Conservation (phyloP, 2,888 invertebrate genomes). For the Brachynemurus nebulosus region DNA sequence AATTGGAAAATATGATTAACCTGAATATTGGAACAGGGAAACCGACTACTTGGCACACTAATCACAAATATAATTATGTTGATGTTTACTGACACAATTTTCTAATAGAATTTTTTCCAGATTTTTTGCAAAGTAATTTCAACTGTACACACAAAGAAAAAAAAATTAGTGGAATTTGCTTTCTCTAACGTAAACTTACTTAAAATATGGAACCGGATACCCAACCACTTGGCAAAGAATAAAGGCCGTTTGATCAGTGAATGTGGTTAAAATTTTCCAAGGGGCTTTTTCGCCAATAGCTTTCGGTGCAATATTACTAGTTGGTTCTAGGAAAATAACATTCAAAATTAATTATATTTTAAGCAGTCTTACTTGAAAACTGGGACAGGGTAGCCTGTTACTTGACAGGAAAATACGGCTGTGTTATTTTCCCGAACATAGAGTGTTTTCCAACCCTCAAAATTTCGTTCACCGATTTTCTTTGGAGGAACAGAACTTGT, state of each 20-base stretch:
- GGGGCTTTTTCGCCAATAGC: slow-evolving; percentile 32
- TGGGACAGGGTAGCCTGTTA: slow-evolving; percentile 55
- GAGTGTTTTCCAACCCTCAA: slow-evolving; percentile 44
- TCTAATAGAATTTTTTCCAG: not conserved
- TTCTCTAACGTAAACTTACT: slow-evolving; percentile 40
- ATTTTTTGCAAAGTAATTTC: not conserved
- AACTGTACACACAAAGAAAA: too few relatives aligned
- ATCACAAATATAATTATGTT: slow-evolving; percentile 35
- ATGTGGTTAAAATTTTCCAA: slow-evolving; percentile 22
- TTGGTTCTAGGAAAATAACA: slow-evolving; percentile 49
- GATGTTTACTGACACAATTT: not conserved
- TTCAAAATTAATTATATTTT: too few relatives aligned
- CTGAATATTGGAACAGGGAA: slow-evolving; percentile 56
- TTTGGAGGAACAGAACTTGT: slow-evolving; percentile 30
- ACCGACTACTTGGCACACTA: slow-evolving; percentile 55
- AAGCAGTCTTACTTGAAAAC: slow-evolving; percentile 53
- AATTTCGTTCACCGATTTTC: slow-evolving; percentile 36
- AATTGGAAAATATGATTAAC: slow-evolving; percentile 33
- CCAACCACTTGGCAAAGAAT: slow-evolving; percentile 55
- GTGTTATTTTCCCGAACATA: slow-evolving; percentile 35
- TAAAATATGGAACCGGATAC: slow-evolving; percentile 53
- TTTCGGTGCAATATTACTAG: slow-evolving; percentile 47
- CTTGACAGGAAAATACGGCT: slow-evolving; percentile 50
- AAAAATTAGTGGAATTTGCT: too few relatives aligned
- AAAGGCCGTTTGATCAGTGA: slow-evolving; percentile 34